Conservation (phyloP, 2,113 vertebrate species). For the Brachionichthys hirsutus region DNA sequence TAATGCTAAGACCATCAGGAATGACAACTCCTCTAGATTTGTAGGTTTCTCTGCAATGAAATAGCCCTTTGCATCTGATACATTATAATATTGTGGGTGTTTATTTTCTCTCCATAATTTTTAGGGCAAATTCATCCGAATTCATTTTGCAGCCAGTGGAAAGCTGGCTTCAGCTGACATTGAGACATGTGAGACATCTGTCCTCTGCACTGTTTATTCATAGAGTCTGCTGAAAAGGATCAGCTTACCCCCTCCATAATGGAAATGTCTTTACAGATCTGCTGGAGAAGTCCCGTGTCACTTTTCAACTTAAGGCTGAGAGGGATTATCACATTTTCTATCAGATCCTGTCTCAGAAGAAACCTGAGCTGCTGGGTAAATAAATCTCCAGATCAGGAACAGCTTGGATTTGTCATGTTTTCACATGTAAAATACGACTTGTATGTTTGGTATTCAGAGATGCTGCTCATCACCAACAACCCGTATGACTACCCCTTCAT, state of each 20-base stretch:
- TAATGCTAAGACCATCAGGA: slow-evolving; percentile 88
- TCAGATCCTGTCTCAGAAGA: slow-evolving; percentile 90
- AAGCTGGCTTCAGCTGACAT: slow-evolving; percentile 89
- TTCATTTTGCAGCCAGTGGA: slow-evolving; percentile 87
- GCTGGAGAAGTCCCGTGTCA: slow-evolving; percentile 89
- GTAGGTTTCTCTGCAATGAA: slow-evolving; percentile 66
- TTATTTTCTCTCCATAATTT: not conserved
- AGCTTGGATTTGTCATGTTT: not conserved
- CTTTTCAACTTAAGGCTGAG: slow-evolving; percentile 89
- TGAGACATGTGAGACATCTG: slow-evolving; percentile 82
- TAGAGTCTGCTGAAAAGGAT: not conserved
- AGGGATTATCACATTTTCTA: slow-evolving; percentile 94
- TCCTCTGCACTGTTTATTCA: not conserved
- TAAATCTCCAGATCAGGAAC: not conserved
- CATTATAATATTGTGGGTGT: not conserved
- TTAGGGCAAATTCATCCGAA: slow-evolving; percentile 90
- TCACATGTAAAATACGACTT: not conserved
- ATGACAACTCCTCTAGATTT: slow-evolving; percentile 90
- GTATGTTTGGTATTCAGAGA: slow-evolving; percentile 55
- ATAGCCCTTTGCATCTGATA: not conserved
- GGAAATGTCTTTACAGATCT: slow-evolving; percentile 75
- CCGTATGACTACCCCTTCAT: slow-evolving; percentile 77
- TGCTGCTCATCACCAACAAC: slow-evolving; percentile 80
- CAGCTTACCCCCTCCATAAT: not conserved
- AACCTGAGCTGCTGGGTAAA: slow-evolving; percentile 87